phyloP scores from a whole-genome alignment of 92 coral and sea anemone genomes.

The Pocillopora grandis region DNA sequence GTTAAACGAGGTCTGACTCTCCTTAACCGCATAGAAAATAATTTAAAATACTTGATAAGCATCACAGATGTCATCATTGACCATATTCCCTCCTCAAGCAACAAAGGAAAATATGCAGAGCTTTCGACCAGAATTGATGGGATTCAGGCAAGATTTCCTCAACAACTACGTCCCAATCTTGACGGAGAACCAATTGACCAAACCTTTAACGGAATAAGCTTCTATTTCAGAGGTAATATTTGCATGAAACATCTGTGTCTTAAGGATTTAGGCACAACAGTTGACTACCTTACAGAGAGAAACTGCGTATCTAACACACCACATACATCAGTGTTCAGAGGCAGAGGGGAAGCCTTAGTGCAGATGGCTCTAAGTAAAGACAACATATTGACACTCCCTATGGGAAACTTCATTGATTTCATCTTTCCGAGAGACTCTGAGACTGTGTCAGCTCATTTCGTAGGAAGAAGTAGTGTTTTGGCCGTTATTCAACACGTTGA shows the following conservation, averaged over 20 bases:
- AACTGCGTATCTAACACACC: background rate
- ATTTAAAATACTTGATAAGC: background rate
- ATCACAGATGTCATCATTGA: background rate
- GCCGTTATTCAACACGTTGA: background rate
- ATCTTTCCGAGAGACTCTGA: conserved; percentile 22
- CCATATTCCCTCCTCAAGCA: background rate
- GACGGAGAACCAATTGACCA: conserved; percentile 9
- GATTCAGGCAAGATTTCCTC: conserved; percentile 23
- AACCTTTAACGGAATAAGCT: conserved; percentile 28
- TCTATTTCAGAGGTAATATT: background rate
- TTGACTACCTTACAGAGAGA: background rate
- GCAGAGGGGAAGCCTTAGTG: background rate
- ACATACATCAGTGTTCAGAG: background rate
- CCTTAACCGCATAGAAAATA: background rate
- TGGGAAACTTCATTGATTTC: background rate
- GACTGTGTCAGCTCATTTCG: background rate
- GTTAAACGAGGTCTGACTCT: background rate
- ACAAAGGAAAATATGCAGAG: conserved; percentile 5
- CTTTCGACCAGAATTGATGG: conserved; percentile 4
- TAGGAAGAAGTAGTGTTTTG: background rate
- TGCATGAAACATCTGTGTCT: conserved; percentile 41
- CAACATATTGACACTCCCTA: conserved; percentile 6
- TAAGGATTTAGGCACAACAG: conserved; percentile 23
- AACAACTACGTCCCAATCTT: background rate
- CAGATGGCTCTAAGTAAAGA: background rate